Base-by-base conservation (phyloP, 1,140 invertebrate species). In the Drosophila sucinea region DNA sequence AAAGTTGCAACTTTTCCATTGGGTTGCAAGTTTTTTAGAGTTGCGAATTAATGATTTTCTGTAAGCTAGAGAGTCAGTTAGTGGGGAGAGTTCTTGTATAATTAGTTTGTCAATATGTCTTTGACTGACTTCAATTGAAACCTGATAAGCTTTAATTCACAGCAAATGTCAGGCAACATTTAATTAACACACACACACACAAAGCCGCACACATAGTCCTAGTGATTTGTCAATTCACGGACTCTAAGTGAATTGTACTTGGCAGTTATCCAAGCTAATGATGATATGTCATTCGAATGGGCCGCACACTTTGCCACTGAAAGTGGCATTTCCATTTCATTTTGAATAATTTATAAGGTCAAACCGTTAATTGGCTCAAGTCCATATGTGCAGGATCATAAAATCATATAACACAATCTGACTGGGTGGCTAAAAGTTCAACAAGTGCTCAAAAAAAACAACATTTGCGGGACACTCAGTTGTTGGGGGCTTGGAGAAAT, bases 11-110 rank as follows among this genome's bases (percentile, higher is more conserved):
- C 74, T 71, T 87, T 77, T 17, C 56, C n/a, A 69, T 70, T 69
- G 73, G 84, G 33, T 32, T 60, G 23, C 51, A 44, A 58, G 60
- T 56, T 64, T 23, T 62, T n/a, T 17, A 41, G 62, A 67, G 68
- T 70, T 87, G 54, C 10, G 79, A 71, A 80, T 87, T 87, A 73
- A 87, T 87, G 73, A 86, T 83, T 83, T 70, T 35, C 32, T 32
- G 10, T 38, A 2, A 38, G 3, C 8, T 2, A 47, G 23, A 7
- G 4, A 51, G 44, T 51, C 25, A 51, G 25, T 47, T 17, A 47
- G 5, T 47, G 44, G 25, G 44, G 44, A 25, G 6, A 51, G 1
- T 25, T 27, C 25, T 25, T 3, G 44, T 10, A 58, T 66, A 67
- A 75, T 78, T 72, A 78, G 74, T 64, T 44, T 55, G 38, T 55